These are phyloP conservation scores for Darevskia nairensis DNA, from an alignment of 2,797 vertebrate genomes.

Conservation along the genomic window DNA sequence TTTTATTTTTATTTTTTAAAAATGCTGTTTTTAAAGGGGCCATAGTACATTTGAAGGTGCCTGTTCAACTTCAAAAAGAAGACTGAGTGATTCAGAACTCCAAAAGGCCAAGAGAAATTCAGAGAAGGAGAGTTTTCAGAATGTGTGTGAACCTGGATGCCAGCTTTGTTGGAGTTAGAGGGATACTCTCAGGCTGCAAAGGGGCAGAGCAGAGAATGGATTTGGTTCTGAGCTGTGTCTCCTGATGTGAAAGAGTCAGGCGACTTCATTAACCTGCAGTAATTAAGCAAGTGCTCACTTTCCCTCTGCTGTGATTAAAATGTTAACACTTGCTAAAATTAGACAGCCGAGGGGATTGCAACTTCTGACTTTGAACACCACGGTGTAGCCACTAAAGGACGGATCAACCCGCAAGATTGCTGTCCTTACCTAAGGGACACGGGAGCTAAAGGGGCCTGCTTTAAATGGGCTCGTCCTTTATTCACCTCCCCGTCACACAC, in stretches of 20 bases:
- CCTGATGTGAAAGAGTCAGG: background rate
- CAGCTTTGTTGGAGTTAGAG: background rate
- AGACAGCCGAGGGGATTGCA: background rate
- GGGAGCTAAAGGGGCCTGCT: accelerated
- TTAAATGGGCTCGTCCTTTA: accelerated
- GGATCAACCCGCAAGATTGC: background rate
- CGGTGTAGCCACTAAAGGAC: accelerated
- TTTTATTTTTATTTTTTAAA: too few species aligned
- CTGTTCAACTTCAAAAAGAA: background rate
- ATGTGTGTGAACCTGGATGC: background rate
- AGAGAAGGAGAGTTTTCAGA: background rate
- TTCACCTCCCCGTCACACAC: background rate
- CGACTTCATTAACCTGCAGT: constrained; percentile 57
- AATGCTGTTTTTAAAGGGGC: too few species aligned
- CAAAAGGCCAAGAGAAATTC: background rate
- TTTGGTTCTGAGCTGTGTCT: background rate
- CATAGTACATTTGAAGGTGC: background rate
- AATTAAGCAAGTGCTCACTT: constrained; percentile 49
- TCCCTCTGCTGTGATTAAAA: constrained; percentile 43
- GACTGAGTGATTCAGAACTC: background rate
- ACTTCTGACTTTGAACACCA: background rate
- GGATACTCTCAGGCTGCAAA: background rate
- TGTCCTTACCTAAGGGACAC: background rate
- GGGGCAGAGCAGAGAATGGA: background rate
- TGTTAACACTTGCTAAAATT: background rate